A percentile compares a stretch with the other conserved stretches of the same genome.
phyloP scores from a whole-genome alignment of 2,797 vertebrate species.

The Helicolenus hilgendorfi region DNA sequence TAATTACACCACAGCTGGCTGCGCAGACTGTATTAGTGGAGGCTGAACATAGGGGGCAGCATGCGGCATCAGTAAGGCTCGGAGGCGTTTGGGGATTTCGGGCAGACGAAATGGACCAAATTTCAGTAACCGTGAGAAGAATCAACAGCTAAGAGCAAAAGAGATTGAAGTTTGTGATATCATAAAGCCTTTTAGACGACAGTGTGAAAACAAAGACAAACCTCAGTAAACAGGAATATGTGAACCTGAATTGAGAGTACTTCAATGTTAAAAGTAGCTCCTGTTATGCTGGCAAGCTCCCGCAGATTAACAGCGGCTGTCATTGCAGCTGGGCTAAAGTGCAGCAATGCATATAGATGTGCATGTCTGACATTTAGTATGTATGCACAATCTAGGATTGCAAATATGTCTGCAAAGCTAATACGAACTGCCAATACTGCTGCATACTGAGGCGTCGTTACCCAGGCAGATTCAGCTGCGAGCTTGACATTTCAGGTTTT shows the following conservation, averaged over 20 bases:
- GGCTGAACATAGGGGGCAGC: constrained; percentile 71
- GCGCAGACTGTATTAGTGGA: constrained; percentile 58
- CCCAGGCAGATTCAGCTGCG: not conserved
- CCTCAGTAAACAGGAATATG: not conserved
- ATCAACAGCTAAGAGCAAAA: constrained; percentile 23
- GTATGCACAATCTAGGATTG: not conserved
- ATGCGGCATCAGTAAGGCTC: constrained; percentile 26
- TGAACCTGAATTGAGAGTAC: not conserved
- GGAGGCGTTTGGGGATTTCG: not conserved
- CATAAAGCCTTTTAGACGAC: not conserved
- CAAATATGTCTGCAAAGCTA: constrained; percentile 11
- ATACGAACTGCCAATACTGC: not conserved
- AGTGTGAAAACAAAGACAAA: not conserved
- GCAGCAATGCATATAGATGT: constrained; percentile 32
- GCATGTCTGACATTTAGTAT: constrained; percentile 45
- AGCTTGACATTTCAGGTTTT: constrained; percentile 30
- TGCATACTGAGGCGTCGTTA: not conserved
- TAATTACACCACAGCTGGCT: constrained; percentile 82
- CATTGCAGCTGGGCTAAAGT: constrained; percentile 3
- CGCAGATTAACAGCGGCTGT: not conserved
- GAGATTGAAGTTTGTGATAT: not conserved
- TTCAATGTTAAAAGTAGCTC: not conserved
- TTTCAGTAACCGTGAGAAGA: not conserved
- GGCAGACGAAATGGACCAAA: not conserved
- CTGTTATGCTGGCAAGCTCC: not conserved